A percentile compares a stretch with the other conserved stretches of the same genome.
These are phyloP conservation scores for Stictocephala bisonia DNA, from an alignment of 2,888 invertebrate species.

Conservation along the genomic window DNA sequence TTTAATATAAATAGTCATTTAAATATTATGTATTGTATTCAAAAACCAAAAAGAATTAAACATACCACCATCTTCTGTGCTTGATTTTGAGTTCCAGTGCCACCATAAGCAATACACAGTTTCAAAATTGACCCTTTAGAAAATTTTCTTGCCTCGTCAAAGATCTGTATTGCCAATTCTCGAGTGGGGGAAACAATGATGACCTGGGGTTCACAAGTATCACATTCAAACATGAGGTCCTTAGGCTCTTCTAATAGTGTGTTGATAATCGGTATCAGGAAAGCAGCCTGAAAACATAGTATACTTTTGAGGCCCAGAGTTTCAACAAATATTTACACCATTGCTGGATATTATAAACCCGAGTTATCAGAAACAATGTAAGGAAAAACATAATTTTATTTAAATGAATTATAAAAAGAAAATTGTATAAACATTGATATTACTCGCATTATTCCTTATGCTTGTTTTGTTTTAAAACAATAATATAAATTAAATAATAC, in stretches of 20 bases:
- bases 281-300: slow-evolving; percentile 80
- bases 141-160: slow-evolving; percentile 86
- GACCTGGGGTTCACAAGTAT: slow-evolving; percentile 79
- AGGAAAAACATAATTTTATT: no score
- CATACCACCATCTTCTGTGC: slow-evolving; percentile 64
- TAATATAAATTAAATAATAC: no score
- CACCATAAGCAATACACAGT: slow-evolving; percentile 85
- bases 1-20: no score
- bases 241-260: slow-evolving; percentile 70
- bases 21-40: no score
- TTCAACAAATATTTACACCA: neutral
- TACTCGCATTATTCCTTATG: no score
- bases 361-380: no score
- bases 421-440: no score
- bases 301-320: neutral
- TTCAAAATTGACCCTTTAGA: slow-evolving; percentile 79
- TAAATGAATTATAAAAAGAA: no score
- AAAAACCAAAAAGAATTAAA: no score
- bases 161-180: slow-evolving; percentile 91
- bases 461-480: no score
- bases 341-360: no score
- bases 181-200: slow-evolving; percentile 92
- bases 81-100: slow-evolving; percentile 83
- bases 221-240: slow-evolving; percentile 67
- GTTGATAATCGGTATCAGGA: slow-evolving; percentile 89